Evolutionary conservation across 1,140 invertebrate genomes (phyloP), one percentile per base, ranked within the genome.

Genomic region (Tigriopus japonicus): DNA sequence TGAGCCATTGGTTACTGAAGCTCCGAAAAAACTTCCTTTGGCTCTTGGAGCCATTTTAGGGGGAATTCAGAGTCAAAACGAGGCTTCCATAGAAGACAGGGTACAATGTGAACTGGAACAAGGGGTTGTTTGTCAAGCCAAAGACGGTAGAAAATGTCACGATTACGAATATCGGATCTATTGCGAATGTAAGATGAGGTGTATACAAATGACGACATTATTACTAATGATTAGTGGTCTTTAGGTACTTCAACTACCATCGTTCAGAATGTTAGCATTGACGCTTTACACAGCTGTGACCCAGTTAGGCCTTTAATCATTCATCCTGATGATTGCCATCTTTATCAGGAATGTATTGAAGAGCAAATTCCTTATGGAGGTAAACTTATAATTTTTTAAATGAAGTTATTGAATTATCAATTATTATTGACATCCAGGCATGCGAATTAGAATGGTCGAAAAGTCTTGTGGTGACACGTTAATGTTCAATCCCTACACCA

Each of bases 101-200:
- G 82, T 84, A 0, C 77, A 82, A 52, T 90, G 87, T 67, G 81
- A 78, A 65, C 66, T 87, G 19, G 75, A 82, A 64, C 74, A 74
- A 43, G 86, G 86, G 0, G 71, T 89, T 0, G 68, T 80, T 7
- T 90, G 86, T 67, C 67, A 73, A 52, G 63, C 62, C 54, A 67
- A 70, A 43, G 58, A 56, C 13, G 66, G 66, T 1, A 63, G 67
- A 14, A 60, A 63, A 52, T 74, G 73, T 63, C 65, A 65, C 28
- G 82, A 86, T 68, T 86, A 84, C 69, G 83, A 87, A 69, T 77
- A 86, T 14, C 74, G 82, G 24, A 77, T 84, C 35, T 72, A 78
- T 24, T 87, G 84, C 67, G 70, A 78, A 62, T 84, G 82, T 67
- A 23, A 54, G 52, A 14, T 35, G n/a, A n/a, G n/a, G n/a, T n/a